Conservation (phyloP, 2,888 invertebrate species). For the Rhogogaster chlorosoma region DNA sequence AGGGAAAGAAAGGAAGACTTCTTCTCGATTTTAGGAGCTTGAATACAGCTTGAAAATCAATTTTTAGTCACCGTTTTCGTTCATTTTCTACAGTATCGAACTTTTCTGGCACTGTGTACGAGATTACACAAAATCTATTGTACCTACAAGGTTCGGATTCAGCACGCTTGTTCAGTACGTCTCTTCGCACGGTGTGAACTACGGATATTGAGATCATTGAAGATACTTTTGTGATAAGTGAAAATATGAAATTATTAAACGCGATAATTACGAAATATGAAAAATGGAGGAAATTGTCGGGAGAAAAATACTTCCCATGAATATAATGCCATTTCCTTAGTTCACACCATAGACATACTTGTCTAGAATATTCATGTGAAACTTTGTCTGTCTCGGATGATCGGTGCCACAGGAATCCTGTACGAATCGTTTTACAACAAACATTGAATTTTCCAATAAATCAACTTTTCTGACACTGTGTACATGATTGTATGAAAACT, state of each 20-base stretch:
- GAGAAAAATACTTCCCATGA: background rate
- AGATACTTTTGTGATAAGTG: background rate
- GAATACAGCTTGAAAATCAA: no score
- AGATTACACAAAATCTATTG: background rate
- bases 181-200: background rate
- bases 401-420: background rate
- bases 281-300: background rate
- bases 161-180: background rate
- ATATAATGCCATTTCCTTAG: background rate
- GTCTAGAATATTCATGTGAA: background rate
- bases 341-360: background rate
- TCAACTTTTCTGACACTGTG: no score
- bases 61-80: no score
- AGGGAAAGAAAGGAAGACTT: background rate
- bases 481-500: no score
- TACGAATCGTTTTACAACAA: background rate
- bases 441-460: no score
- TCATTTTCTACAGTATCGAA: background rate
- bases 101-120: background rate
- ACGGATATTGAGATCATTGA: background rate
- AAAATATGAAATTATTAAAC: no score
- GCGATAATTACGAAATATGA: no score
- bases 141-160: background rate
- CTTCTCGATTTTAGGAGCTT: background rate
- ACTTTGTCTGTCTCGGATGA: background rate